phyloP scores from a whole-genome alignment of 1,140 invertebrate genomes.

The Diprion similis region DNA sequence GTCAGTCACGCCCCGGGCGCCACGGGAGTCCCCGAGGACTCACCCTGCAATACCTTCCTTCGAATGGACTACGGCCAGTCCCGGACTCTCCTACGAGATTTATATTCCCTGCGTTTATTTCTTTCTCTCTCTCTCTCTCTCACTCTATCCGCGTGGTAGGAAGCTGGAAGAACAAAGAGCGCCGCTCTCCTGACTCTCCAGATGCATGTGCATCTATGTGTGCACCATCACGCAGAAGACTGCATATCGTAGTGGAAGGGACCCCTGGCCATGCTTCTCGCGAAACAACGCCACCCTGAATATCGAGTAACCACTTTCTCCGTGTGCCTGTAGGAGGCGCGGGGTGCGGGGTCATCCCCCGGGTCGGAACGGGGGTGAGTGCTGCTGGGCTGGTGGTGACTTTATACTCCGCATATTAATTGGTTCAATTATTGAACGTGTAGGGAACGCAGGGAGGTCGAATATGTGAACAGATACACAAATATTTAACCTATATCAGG shows the following conservation, averaged over 20 bases:
- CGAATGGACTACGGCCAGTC: background rate
- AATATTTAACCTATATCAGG: background rate
- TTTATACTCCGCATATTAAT: slow-evolving; percentile 3
- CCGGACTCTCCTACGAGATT: slow-evolving; percentile 3
- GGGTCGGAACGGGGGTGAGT: background rate
- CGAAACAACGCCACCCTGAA: background rate
- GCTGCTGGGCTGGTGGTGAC: background rate
- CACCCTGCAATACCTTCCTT: background rate
- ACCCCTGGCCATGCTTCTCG: background rate
- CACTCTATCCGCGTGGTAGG: background rate
- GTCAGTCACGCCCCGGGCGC: slow-evolving; percentile 12
- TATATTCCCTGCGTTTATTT: background rate
- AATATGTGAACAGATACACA: slow-evolving; percentile 2
- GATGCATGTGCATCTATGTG: background rate
- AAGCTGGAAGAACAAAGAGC: slow-evolving; percentile 1
- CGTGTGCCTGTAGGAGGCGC: background rate
- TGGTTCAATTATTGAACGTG: slow-evolving; percentile 1
- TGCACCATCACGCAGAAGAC: background rate
- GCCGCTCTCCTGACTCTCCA: background rate
- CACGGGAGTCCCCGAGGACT: background rate
- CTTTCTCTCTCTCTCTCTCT: background rate
- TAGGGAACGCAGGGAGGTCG: background rate
- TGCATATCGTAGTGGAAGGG: background rate
- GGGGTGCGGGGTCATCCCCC: no score
- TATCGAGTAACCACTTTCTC: slow-evolving; percentile 5